Evolutionary conservation across 2,888 invertebrate genomes (phyloP), one percentile per base, ranked within the genome.

Genomic region (Vesta saturnalis): DNA sequence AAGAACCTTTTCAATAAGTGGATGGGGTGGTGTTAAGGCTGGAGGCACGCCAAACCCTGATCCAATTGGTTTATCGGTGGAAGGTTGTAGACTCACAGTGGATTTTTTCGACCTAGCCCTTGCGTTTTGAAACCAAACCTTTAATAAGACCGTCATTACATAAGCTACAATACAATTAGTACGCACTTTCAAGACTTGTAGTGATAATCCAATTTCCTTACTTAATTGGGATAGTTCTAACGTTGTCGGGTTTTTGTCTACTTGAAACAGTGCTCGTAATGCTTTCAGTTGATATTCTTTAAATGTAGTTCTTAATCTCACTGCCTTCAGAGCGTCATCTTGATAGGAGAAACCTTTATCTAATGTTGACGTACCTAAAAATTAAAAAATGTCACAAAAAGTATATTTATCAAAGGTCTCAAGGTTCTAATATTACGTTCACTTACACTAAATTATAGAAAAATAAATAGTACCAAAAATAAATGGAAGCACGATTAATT

Each of bases 61-160:
- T n/a, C n/a, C n/a, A n/a, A n/a, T n/a, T n/a, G n/a, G n/a, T n/a
- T n/a, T n/a, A n/a, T n/a, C n/a, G n/a, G n/a, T n/a, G n/a, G n/a
- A n/a, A n/a, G n/a, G n/a, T n/a, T n/a, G n/a, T n/a, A n/a, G n/a
- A n/a, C n/a, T n/a, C n/a, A n/a, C n/a, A n/a, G n/a, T n/a, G n/a
- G 21, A 19, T 21, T 19, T 18, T 21, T 21, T 52, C 52, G 19
- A 52, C 19, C 19, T 52, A 4, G 52, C 52, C 19, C 52, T 52
- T 21, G 52, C 52, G 10, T 52, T 52, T 52, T 52, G 52, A 18
- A 52, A 52, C 52, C 52, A 52, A 18, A 52, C 52, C 52, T 52
- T 5, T 15, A 49, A 8, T 15, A 49, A 10, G 10, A 30, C 10
- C 30, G 30, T 6, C 10, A 30, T 30, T 6, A 30, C 30, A 10